These are phyloP conservation scores for Carcharodon carcharias DNA, from an alignment of 2,797 vertebrate genomes.

Conservation along the genomic window DNA sequence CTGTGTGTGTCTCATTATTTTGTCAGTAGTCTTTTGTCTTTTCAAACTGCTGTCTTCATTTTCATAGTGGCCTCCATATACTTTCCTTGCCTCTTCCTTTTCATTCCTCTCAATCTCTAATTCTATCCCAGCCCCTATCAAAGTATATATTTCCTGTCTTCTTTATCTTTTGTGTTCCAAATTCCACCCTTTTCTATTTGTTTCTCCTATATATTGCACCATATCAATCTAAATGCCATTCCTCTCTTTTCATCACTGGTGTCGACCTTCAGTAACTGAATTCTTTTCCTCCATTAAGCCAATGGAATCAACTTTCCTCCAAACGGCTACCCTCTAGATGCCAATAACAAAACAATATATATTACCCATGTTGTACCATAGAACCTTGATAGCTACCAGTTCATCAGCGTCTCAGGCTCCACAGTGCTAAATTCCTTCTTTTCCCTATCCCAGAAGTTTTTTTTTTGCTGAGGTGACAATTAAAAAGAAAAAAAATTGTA, in stretches of 20 bases:
- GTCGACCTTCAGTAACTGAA: background rate
- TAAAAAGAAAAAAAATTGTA: background rate
- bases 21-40: background rate
- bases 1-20: background rate
- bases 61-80: background rate
- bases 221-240: background rate
- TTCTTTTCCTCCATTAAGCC: background rate
- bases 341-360: conserved; percentile 1
- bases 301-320: background rate
- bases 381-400: background rate
- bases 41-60: background rate
- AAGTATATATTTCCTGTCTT: background rate
- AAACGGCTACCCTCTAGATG: background rate
- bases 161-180: background rate
- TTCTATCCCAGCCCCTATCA: background rate
- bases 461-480: background rate
- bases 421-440: background rate
- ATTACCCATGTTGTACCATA: background rate
- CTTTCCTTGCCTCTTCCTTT: background rate
- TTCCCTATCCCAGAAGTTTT: background rate
- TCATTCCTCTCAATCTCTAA: background rate
- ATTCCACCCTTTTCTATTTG: background rate
- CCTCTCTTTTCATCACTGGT: background rate
- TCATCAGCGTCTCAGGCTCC: background rate
- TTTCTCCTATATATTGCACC: background rate